Evolutionary conservation across 2,797 vertebrate genomes (phyloP).

Genomic region (Coccyzus lansbergi): DNA sequence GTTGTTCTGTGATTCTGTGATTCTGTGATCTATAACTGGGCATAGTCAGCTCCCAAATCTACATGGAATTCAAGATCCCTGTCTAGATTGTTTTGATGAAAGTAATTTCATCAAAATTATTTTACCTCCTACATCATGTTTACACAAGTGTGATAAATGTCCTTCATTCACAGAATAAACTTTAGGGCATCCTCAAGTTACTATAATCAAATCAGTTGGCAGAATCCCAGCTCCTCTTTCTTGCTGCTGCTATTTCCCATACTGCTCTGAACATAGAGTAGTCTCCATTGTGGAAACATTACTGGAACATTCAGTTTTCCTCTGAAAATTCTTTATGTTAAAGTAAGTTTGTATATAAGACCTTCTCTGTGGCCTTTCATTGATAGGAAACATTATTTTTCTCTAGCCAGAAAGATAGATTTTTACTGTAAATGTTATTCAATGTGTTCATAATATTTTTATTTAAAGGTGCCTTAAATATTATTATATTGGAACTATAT

Average conservation of each 20-base stretch:
- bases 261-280: neutral
- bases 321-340: neutral
- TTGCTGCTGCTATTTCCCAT: neutral
- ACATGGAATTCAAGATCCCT: neutral
- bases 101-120: neutral
- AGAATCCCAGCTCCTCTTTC: neutral
- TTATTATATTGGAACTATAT: neutral
- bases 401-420: neutral
- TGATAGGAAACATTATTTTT: rapidly evolving
- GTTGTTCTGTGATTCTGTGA: too few species aligned
- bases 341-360: neutral
- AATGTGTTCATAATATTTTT: neutral
- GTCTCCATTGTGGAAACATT: neutral
- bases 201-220: slow-evolving; percentile 11
- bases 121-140: neutral
- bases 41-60: neutral
- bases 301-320: neutral
- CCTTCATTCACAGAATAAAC: neutral
- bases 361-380: neutral
- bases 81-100: neutral
- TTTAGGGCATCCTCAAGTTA: neutral
- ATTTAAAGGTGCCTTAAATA: neutral
- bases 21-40: neutral
- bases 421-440: neutral
- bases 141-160: neutral